Conservation (phyloP, 2,113 vertebrate genomes). For the Carassius carassius region DNA sequence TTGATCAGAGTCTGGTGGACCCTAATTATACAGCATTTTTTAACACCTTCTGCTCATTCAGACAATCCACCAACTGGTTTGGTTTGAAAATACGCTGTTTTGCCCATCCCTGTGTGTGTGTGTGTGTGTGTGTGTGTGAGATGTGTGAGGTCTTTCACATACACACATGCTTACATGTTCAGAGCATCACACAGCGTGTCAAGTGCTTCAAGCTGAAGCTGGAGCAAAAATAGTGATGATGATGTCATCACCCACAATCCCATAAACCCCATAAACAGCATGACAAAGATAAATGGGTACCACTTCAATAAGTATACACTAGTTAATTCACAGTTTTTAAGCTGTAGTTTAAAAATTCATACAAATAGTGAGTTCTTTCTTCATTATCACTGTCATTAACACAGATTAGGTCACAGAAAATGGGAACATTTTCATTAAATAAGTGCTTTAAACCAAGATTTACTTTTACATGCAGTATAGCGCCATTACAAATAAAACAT, state of each 20-base stretch:
- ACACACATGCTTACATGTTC: background rate
- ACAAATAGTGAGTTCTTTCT: too few relatives aligned
- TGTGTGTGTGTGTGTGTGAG: slow-evolving; percentile 21
- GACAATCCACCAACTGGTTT: background rate
- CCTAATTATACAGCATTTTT: background rate
- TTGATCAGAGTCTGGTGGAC: background rate
- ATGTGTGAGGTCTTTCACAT: background rate
- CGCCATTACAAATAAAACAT: too few relatives aligned
- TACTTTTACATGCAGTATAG: too few relatives aligned
- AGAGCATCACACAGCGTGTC: background rate
- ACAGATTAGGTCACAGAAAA: too few relatives aligned
- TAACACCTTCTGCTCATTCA: background rate
- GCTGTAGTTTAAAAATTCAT: too few relatives aligned
- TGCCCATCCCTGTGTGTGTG: background rate
- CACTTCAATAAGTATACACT: too few relatives aligned
- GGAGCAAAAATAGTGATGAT: background rate
- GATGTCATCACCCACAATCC: background rate
- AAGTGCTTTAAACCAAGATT: too few relatives aligned
- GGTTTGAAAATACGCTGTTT: background rate
- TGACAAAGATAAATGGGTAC: too few relatives aligned
- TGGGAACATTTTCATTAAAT: too few relatives aligned
- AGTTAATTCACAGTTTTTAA: too few relatives aligned
- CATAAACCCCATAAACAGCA: background rate
- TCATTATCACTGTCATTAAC: too few relatives aligned
- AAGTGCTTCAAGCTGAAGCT: background rate